Evolutionary conservation across 2,113 vertebrate species (phyloP), one percentile per base, ranked within the genome.

Genomic region (Anoura caudifer): DNA sequence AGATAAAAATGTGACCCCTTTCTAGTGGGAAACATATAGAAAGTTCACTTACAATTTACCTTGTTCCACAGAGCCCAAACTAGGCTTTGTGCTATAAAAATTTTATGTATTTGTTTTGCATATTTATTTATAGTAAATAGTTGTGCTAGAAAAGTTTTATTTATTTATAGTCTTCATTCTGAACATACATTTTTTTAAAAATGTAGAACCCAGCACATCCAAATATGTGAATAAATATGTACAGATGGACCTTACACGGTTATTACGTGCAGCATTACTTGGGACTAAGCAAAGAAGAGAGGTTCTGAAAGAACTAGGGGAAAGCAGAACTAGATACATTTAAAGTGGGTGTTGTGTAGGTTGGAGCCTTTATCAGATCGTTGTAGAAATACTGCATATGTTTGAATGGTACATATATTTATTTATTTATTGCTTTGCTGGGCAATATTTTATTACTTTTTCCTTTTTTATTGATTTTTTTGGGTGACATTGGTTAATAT

Each of bases 1-100:
- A 94, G 92, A 65, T 87, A 70, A 92, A 97, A 84, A 54, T 79
- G 87, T 84, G n/a, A 26, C 24, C 47, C 73, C 96, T 93, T 93
- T 82, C 41, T 96, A 79, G 86, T 31, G 6, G 91, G 70, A 70
- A 47, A 75, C 24, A 47, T 63, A 24, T 5, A 38, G 50, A 89
- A 70, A 87, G 26, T 84, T 92, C 94, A 59, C 75, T 52, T 88
- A 43, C 1, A 70, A 72, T 90, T 91, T 73, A 65, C 13, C 67
- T 79, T 75, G 17, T 61, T 94, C 24, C 15, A 17, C 87, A 81
- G 14, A 92, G 22, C 36, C 16, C 24, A 72, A 79, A 41, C 41
- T 90, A 36, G 36, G 61, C 65, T 93, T 47, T 76, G 16, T 87
- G 43, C 41, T 92, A 19, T 93, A 41, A 93, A 80, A 87, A 6